Evolutionary conservation across 2,797 vertebrate genomes (phyloP).

Genomic region (Pseudomugil tenellus): DNA sequence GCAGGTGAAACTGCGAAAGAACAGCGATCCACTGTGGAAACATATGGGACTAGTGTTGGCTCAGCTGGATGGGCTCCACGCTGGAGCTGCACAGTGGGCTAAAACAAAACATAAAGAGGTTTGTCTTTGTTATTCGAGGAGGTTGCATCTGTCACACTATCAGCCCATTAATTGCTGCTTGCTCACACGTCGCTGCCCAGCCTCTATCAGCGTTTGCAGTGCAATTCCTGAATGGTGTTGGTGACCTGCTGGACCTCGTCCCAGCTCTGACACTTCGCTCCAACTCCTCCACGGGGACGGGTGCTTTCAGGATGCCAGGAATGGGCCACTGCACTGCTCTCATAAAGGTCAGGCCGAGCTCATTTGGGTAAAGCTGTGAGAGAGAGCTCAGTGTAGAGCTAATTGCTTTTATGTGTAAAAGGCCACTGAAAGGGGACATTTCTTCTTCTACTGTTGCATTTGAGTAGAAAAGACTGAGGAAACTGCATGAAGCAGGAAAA

Average conservation of each 20-base stretch:
- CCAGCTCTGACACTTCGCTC: constrained; percentile 80
- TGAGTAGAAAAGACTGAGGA: constrained; percentile 2
- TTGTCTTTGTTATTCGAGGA: constrained; percentile 38
- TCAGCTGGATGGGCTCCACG: constrained; percentile 88
- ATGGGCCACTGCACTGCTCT: constrained; percentile 94
- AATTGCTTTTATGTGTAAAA: constrained; percentile 40
- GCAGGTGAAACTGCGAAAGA: constrained; percentile 80
- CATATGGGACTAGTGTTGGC: constrained; percentile 86
- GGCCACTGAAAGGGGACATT: constrained; percentile 2
- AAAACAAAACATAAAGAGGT: constrained; percentile 81
- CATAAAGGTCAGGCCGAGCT: constrained; percentile 87
- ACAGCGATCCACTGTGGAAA: constrained; percentile 86
- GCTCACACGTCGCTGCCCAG: constrained; percentile 63
- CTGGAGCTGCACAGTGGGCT: constrained; percentile 86
- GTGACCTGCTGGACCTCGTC: constrained; percentile 91
- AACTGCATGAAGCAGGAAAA: background rate
- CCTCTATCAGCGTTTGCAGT: constrained; percentile 84
- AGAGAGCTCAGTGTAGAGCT: constrained; percentile 25
- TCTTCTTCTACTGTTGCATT: constrained; percentile 1
- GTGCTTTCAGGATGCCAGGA: constrained; percentile 80
- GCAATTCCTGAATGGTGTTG: constrained; percentile 88
- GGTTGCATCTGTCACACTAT: constrained; percentile 29
- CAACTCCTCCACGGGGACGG: constrained; percentile 62
- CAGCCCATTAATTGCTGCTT: constrained; percentile 31
- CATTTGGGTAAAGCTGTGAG: constrained; percentile 50